A percentile compares a stretch with the other conserved stretches of the same genome.
Evolutionary conservation across 2,797 vertebrate genomes (phyloP).

Genomic region (Pseudochirops corinnae): DNA sequence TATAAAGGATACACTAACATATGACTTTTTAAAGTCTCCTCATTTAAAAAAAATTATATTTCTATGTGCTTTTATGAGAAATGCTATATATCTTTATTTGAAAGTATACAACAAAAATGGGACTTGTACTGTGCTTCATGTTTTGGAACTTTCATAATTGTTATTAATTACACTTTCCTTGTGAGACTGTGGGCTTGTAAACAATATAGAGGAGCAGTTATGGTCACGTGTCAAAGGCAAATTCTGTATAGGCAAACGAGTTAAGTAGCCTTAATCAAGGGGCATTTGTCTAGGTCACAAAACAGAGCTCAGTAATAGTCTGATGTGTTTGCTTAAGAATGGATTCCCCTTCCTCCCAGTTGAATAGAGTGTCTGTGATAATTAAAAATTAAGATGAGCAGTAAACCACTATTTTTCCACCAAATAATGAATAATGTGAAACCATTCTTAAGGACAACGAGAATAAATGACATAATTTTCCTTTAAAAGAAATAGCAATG

Average conservation of each 20-base stretch:
- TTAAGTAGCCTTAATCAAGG: conserved; percentile 5
- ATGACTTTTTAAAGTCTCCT: neutral
- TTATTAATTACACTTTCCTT: conserved; percentile 6
- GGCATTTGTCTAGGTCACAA: conserved; percentile 22
- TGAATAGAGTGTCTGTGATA: neutral
- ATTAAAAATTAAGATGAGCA: conserved; percentile 38
- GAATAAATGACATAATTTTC: neutral
- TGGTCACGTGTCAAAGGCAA: neutral
- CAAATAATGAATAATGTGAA: neutral
- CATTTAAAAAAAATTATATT: neutral
- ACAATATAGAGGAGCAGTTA: conserved; percentile 2
- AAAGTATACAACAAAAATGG: neutral
- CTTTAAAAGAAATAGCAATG: neutral
- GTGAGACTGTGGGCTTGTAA: neutral
- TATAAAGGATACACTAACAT: neutral
- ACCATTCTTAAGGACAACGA: neutral
- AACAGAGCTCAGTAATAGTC: neutral
- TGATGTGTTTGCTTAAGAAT: conserved; percentile 30
- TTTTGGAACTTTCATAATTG: neutral
- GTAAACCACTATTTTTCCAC: conserved; percentile 22
- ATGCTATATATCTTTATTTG: neutral
- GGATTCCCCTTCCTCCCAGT: neutral
- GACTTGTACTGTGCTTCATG: neutral
- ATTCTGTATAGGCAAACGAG: neutral
- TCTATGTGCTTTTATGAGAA: neutral